These are phyloP conservation scores for Centroberyx gerrardi DNA, from an alignment of 2,797 vertebrate species.

Conservation along the genomic window DNA sequence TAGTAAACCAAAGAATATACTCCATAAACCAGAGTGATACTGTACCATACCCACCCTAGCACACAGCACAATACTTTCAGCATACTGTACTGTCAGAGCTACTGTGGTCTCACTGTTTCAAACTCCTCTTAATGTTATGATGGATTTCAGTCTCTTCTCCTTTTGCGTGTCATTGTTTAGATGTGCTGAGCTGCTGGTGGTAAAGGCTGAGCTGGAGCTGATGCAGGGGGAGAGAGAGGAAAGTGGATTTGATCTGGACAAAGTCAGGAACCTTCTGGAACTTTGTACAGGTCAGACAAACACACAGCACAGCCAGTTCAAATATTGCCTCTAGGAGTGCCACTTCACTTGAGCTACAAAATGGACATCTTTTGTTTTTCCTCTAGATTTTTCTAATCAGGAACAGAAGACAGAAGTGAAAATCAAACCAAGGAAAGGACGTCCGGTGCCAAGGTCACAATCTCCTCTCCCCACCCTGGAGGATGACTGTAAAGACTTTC, in stretches of 20 bases:
- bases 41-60: no score
- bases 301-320: neutral
- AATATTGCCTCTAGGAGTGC: no score
- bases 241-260: constrained; percentile 87
- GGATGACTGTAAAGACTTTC: constrained; percentile 84
- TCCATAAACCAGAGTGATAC: no score
- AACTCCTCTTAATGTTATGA: no score
- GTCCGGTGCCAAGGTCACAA: constrained; percentile 61
- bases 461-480: constrained; percentile 61
- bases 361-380: neutral
- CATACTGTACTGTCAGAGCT: neutral
- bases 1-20: no score
- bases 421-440: constrained; percentile 87
- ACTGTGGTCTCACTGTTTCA: neutral
- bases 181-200: constrained; percentile 90
- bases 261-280: constrained; percentile 90
- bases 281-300: constrained; percentile 86
- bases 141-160: neutral
- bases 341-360: neutral
- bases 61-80: no score
- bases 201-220: constrained; percentile 92
- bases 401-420: constrained; percentile 79
- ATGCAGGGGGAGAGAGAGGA: constrained; percentile 86
- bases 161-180: constrained; percentile 69
- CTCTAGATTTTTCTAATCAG: constrained; percentile 74